Evolutionary conservation across 2,888 invertebrate genomes (phyloP).

Genomic region (Melinaea menophilus): DNA sequence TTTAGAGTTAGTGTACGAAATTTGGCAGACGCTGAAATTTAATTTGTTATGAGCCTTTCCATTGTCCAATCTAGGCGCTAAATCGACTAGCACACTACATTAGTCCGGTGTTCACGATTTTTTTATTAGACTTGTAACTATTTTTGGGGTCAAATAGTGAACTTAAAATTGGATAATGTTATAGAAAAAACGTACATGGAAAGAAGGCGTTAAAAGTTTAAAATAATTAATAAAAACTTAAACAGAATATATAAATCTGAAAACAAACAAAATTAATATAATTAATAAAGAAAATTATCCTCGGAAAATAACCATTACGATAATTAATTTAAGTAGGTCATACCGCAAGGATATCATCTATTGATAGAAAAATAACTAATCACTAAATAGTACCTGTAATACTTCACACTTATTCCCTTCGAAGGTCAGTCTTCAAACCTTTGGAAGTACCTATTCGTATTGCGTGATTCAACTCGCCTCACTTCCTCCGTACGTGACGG

Average conservation of each 20-base stretch:
- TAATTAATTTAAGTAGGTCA: constrained; percentile 1
- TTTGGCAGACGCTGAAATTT: not conserved
- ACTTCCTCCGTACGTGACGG: constrained; percentile 1
- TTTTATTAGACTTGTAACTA: too few relatives aligned
- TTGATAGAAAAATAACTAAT: not conserved
- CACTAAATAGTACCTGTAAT: not conserved
- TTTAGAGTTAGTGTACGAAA: not conserved
- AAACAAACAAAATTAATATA: too few relatives aligned
- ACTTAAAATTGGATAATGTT: too few relatives aligned
- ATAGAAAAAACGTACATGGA: too few relatives aligned
- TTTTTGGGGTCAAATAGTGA: too few relatives aligned
- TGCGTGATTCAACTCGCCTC: not conserved
- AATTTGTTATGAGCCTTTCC: not conserved
- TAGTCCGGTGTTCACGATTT: too few relatives aligned
- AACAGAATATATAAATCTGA: not conserved
- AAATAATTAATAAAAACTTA: not conserved
- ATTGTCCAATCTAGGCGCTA: too few relatives aligned
- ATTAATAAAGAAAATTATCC: not conserved
- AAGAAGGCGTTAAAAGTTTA: too few relatives aligned
- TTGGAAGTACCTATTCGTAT: not conserved
- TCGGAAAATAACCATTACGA: not conserved
- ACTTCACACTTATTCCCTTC: not conserved
- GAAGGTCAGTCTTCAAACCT: not conserved
- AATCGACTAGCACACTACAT: too few relatives aligned
- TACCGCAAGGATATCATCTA: not conserved